Evolutionary conservation across 2,888 invertebrate genomes (phyloP).

Genomic region (Acheta domesticus): DNA sequence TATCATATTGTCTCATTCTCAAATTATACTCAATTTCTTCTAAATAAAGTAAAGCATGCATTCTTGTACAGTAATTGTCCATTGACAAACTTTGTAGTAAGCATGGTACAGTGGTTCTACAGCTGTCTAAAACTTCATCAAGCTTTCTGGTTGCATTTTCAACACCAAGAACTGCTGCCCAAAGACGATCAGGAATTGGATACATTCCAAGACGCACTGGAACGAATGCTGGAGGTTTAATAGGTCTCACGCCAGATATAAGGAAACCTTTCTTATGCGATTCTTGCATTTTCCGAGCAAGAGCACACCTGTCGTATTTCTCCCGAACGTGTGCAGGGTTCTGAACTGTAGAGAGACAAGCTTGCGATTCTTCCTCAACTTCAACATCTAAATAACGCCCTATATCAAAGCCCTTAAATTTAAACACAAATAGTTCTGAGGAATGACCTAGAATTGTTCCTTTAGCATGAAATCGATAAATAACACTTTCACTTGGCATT

Average conservation of each 20-base stretch:
- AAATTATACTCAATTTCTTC: conserved; percentile 74
- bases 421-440: conserved; percentile 59
- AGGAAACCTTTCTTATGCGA: conserved; percentile 18
- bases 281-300: neutral
- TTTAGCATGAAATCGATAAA: conserved; percentile 53
- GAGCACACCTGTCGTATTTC: neutral
- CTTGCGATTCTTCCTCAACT: conserved; percentile 44
- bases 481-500: conserved; percentile 48
- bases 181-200: conserved; percentile 49
- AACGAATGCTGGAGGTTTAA: conserved; percentile 59
- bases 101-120: conserved; percentile 39
- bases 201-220: conserved; percentile 50
- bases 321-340: neutral
- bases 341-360: neutral
- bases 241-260: conserved; percentile 53
- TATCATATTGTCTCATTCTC: conserved; percentile 64
- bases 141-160: conserved; percentile 38
- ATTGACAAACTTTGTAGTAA: conserved; percentile 58
- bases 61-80: conserved; percentile 63
- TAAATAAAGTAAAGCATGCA: conserved; percentile 70
- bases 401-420: conserved; percentile 60
- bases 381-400: conserved; percentile 57
- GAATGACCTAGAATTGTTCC: conserved; percentile 60
- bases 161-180: conserved; percentile 47
- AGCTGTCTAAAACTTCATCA: neutral